Evolutionary conservation across 2,113 vertebrate species (phyloP), one percentile per base, ranked within the genome.

Genomic region (Micronycteris hirsuta): DNA sequence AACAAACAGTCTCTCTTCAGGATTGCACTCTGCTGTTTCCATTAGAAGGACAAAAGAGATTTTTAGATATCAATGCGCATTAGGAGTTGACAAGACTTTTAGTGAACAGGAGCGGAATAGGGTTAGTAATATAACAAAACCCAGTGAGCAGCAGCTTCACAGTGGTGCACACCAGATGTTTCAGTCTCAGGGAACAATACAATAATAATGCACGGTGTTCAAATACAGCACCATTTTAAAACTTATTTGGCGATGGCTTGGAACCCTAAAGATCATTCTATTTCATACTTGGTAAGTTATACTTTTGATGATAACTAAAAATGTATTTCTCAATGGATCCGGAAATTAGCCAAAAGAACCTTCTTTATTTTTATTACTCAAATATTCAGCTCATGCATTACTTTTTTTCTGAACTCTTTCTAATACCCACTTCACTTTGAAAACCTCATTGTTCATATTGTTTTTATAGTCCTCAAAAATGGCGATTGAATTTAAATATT

Each of bases 1-100:
- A 90, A 67, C 67, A 95, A 95, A 88, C 11, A 80, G 19, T 61
- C 14, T 96, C 80, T 54, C 36, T 78, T 41, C 14, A 94, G 65
- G 84, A 89, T 89, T 86, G 36, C 43, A 85, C 38, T 85, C 10
- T 13, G 38, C 52, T 65, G 33, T 88, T 94, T 95, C 38, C 20
- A 73, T 65, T 65, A 49, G 71, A 87, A 13, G 36, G 58, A 54
- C 94, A 83, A 28, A 63, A 43, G 58, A 77, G 70, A 95, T 94
- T 92, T 92, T 96, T 74, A 88, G 74, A 85, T 76, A 95, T 45
- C 77, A 89, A 43, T 86, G 76, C 26, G 90, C 41, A 85, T 82
- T 93, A 94, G 58, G 28, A 45, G 13, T 73, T 74, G 45, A 87
- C 93, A 95, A 92, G 43, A 7, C 16, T 68, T 90, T 65, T 15